These are phyloP conservation scores for Nibea albiflora DNA, from an alignment of 2,113 vertebrate species.

Conservation along the genomic window DNA sequence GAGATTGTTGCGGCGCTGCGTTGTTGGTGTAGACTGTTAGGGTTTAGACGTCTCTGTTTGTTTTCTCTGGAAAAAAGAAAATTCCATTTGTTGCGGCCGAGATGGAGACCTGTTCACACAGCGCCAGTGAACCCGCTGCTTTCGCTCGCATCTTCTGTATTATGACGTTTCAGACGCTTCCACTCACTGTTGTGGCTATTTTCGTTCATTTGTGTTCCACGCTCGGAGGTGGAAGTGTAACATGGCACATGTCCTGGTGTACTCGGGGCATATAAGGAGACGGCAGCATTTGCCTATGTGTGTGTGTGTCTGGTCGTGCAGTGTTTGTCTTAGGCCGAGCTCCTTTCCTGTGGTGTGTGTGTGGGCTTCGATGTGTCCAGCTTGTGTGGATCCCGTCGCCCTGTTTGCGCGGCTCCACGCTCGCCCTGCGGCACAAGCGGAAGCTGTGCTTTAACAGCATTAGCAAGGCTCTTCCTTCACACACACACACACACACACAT, in stretches of 20 bases:
- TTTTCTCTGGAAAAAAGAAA: constrained; percentile 51
- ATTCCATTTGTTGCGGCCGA: constrained; percentile 31
- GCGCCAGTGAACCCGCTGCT: background rate
- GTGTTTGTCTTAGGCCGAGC: constrained; percentile 54
- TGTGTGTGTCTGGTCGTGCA: constrained; percentile 34
- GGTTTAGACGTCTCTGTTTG: constrained; percentile 64
- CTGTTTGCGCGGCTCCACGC: constrained; percentile 49
- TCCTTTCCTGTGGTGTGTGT: constrained; percentile 53
- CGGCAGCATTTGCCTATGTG: constrained; percentile 21
- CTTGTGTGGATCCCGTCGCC: constrained; percentile 54
- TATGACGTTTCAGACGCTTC: background rate
- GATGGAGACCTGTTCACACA: background rate
- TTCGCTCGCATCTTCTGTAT: background rate
- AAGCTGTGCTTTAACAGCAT: constrained; percentile 60
- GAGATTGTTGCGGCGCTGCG: constrained; percentile 52
- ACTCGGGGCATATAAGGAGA: constrained; percentile 51
- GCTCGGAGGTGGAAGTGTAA: constrained; percentile 2
- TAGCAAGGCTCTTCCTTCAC: constrained; percentile 54
- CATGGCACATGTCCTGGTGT: constrained; percentile 39
- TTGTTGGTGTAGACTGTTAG: constrained; percentile 58
- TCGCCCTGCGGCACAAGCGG: constrained; percentile 50
- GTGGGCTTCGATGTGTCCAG: constrained; percentile 41
- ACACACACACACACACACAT: background rate
- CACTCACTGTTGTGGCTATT: background rate
- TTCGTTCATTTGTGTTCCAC: constrained; percentile 1